Conservation (phyloP, 1,140 invertebrate genomes). For the Euura lappo region DNA sequence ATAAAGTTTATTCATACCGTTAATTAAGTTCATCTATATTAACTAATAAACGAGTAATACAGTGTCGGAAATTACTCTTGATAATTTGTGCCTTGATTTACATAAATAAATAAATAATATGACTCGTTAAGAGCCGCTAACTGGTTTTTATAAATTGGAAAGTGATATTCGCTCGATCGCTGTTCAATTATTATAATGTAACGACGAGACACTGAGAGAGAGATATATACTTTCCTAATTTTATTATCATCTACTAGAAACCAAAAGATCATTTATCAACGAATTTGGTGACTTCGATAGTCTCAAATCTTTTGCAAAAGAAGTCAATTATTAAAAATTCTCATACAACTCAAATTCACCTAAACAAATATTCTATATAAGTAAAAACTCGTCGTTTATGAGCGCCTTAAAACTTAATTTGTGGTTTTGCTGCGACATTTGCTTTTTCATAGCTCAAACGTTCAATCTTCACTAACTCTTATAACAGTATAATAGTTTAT, state of each 20-base stretch:
- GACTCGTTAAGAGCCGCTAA: not conserved
- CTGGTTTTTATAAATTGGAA: not conserved
- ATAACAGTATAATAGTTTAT: not conserved
- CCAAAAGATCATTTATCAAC: not conserved
- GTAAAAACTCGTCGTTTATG: not conserved
- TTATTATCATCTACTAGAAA: not conserved
- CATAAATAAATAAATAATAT: constrained; percentile 6
- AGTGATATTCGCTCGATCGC: not conserved
- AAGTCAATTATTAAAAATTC: not conserved
- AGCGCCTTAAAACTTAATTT: not conserved
- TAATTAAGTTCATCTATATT: too few relatives aligned
- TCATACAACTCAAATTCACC: not conserved
- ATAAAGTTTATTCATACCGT: too few relatives aligned
- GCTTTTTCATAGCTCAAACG: not conserved
- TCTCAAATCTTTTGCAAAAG: not conserved
- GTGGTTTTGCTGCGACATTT: not conserved
- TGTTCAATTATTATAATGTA: not conserved
- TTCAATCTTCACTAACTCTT: too few relatives aligned
- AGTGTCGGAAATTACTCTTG: not conserved
- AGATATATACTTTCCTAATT: not conserved
- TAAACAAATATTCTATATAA: not conserved
- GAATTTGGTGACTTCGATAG: not conserved
- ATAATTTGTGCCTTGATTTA: not conserved
- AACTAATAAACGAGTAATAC: not conserved
- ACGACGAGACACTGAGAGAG: not conserved